phyloP scores from a whole-genome alignment of 2,113 vertebrate species.

The Pantherophis guttatus region DNA sequence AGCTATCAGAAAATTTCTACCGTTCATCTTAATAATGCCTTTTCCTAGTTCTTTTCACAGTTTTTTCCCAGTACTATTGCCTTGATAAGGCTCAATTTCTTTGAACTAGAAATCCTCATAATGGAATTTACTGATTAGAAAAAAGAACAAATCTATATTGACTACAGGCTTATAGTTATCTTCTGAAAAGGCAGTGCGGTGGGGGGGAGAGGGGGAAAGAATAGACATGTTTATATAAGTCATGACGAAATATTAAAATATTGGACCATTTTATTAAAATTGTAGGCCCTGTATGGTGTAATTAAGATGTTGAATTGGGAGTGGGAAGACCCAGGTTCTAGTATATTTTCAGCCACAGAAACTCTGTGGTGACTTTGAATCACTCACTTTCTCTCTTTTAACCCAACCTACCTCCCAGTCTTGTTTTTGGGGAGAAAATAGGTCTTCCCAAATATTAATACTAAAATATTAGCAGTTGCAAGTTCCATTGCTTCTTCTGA shows the following conservation, averaged over 20 bases:
- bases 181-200: not conserved
- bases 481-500: not conserved
- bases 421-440: not conserved
- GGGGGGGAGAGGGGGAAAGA: too few relatives aligned
- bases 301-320: not conserved
- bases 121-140: not conserved
- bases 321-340: not conserved
- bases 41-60: not conserved
- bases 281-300: not conserved
- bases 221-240: not conserved
- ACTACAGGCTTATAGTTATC: not conserved
- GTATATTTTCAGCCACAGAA: not conserved
- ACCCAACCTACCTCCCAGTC: not conserved
- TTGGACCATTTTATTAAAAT: not conserved
- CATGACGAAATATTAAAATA: not conserved
- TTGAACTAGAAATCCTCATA: not conserved
- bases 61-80: constrained; percentile 2
- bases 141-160: not conserved
- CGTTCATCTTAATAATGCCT: not conserved
- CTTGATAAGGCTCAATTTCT: not conserved
- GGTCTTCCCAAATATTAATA: not conserved
- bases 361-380: not conserved
- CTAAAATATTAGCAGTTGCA: not conserved
- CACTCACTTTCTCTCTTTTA: not conserved
- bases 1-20: not conserved